These are phyloP conservation scores for Tragelaphus buxtoni DNA, from an alignment of 2,113 vertebrate genomes.

Conservation along the genomic window DNA sequence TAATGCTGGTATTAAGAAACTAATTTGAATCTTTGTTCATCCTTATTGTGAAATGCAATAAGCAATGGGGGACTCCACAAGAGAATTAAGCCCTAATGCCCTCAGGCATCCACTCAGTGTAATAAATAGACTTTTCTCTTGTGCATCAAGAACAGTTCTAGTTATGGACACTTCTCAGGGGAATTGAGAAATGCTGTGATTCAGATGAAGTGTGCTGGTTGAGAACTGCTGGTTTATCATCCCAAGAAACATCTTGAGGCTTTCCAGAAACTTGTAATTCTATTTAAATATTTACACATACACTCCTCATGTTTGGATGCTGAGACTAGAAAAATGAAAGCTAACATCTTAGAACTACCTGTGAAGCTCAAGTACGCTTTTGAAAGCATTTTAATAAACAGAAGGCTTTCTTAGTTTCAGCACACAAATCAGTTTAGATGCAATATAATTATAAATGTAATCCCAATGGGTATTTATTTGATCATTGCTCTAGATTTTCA, in stretches of 20 bases:
- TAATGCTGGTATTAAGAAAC: neutral
- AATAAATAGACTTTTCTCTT: neutral
- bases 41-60: neutral
- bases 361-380: neutral
- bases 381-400: neutral
- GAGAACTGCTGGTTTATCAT: neutral
- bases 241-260: neutral
- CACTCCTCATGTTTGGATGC: neutral
- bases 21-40: neutral
- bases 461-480: neutral
- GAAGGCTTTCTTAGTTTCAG: neutral
- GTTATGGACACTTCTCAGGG: neutral
- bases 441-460: neutral
- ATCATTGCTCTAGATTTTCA: neutral
- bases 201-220: neutral
- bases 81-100: neutral
- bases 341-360: neutral
- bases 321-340: neutral
- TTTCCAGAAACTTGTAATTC: neutral
- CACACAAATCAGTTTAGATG: neutral
- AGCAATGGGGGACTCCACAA: neutral
- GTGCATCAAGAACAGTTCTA: neutral
- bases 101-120: neutral
- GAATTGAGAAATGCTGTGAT: slow-evolving; percentile 28
- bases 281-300: neutral